Evolutionary conservation across 1,140 invertebrate genomes (phyloP), one percentile per base, ranked within the genome.

Genomic region (Drosophila watanabei): DNA sequence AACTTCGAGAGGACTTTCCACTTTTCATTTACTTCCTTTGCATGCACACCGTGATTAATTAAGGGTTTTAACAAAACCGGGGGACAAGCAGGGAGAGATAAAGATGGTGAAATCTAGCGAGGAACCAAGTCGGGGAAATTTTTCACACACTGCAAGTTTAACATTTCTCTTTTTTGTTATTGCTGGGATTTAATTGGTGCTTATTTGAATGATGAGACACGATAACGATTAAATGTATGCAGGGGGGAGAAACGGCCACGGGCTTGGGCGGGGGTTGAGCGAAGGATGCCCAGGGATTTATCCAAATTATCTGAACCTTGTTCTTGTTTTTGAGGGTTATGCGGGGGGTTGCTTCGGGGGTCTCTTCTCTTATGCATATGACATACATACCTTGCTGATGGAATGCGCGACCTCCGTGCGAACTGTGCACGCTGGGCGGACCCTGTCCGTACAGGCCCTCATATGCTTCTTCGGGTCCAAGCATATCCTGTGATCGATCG

Each of bases 391-490:
- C 97, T 83, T 97, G 96, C 90, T 97, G 96, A 82, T 90, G 86
- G 94, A 96, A 97, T 86, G 95, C 95, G 83, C 95, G 94, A 82
- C 95, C 95, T 82, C 95, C 95, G 92, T 96, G 96, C 92, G 95
- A 96, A 94, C 96, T 96, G 93, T 97, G 96, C 83, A 97, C 96
- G 93, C 96, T 97, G 83, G 96, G 96, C 84, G 96, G 96, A 91
- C 96, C 96, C 94, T 97, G 97, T 92, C 96, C 96, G 94, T 98
- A 98, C 95, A 98, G 96, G 94, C 96, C 96, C 92, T 98, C 97
- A 95, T 98, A 98, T 84, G 96, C 96, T 94, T 98, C 97, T 93
- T 99, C 98, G 82, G 97, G 96, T 88, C 96, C 97, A 94, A 98
- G 96, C 96, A 98, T 98, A 94, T 98, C 97, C 96, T 98, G 82